Evolutionary conservation across 30 jellyfish, hydroid and myxozoan genomes (phyloP).

Genomic region (Chrysaora quinquecirrha): DNA sequence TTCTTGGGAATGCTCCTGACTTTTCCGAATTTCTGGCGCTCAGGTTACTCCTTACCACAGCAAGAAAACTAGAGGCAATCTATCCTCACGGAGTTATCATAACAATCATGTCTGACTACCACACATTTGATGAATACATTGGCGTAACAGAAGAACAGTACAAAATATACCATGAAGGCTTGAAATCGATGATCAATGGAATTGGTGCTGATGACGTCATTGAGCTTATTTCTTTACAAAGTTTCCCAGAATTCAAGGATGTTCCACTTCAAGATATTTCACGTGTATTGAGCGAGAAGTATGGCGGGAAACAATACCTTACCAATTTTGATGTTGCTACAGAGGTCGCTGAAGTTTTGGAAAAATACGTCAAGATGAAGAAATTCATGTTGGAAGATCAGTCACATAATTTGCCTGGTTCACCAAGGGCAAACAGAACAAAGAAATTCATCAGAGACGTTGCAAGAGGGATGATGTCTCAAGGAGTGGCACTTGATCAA

Average conservation of each 20-base stretch:
- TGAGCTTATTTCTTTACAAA: constrained; percentile 28
- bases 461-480: constrained; percentile 67
- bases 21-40: constrained; percentile 50
- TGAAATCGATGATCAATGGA: constrained; percentile 38
- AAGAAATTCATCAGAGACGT: constrained; percentile 22
- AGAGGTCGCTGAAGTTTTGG: constrained; percentile 5
- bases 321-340: constrained; percentile 9
- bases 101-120: too few species aligned
- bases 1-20: constrained; percentile 30
- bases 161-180: too few species aligned
- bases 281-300: background rate
- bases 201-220: constrained; percentile 59
- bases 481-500: constrained; percentile 67
- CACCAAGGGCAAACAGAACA: constrained; percentile 21
- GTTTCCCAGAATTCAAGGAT: constrained; percentile 38
- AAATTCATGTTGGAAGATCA: constrained; percentile 48
- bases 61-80: constrained; percentile 53
- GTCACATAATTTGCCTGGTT: constrained; percentile 15
- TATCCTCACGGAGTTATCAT: too few species aligned
- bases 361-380: constrained; percentile 26
- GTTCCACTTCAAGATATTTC: constrained; percentile 13
- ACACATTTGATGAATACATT: too few species aligned
- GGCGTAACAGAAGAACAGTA: too few species aligned
- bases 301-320: constrained; percentile 21
- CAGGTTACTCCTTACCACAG: constrained; percentile 21